These are phyloP conservation scores for Phainopepla nitens DNA, from an alignment of 2,113 vertebrate species.

Conservation along the genomic window DNA sequence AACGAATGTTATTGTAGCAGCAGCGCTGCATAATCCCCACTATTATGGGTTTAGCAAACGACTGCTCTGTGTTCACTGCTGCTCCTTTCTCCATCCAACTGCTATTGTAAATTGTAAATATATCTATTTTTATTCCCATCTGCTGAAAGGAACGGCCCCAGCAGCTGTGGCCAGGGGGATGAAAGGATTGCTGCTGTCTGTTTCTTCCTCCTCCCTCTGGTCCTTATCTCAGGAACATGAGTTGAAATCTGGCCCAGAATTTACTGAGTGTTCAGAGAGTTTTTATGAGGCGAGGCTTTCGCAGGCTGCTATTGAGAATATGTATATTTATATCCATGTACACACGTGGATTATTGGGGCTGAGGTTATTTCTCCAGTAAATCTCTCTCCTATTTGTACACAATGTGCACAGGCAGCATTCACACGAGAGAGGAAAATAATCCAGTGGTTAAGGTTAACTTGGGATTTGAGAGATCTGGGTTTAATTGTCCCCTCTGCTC, in stretches of 20 bases:
- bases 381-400: slow-evolving; percentile 7
- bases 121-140: slow-evolving; percentile 69
- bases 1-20: slow-evolving; percentile 76
- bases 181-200: slow-evolving; percentile 45
- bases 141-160: slow-evolving; percentile 63
- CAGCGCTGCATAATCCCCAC: slow-evolving; percentile 65
- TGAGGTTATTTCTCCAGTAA: neutral
- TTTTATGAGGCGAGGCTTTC: slow-evolving; percentile 21
- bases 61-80: slow-evolving; percentile 51
- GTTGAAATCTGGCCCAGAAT: slow-evolving; percentile 52
- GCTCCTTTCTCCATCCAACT: slow-evolving; percentile 39
- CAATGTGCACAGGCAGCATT: neutral
- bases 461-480: neutral
- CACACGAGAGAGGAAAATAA: neutral
- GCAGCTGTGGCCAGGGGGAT: slow-evolving; percentile 41
- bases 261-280: slow-evolving; percentile 33
- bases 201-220: slow-evolving; percentile 33
- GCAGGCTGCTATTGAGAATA: neutral
- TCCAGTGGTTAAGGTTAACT: neutral
- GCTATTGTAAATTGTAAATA: slow-evolving; percentile 65
- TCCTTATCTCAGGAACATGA: slow-evolving; percentile 58
- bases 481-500: neutral
- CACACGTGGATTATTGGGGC: neutral
- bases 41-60: slow-evolving; percentile 62
- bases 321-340: neutral